phyloP scores from a whole-genome alignment of 2,113 vertebrate species.

The Oncorhynchus mykiss region DNA sequence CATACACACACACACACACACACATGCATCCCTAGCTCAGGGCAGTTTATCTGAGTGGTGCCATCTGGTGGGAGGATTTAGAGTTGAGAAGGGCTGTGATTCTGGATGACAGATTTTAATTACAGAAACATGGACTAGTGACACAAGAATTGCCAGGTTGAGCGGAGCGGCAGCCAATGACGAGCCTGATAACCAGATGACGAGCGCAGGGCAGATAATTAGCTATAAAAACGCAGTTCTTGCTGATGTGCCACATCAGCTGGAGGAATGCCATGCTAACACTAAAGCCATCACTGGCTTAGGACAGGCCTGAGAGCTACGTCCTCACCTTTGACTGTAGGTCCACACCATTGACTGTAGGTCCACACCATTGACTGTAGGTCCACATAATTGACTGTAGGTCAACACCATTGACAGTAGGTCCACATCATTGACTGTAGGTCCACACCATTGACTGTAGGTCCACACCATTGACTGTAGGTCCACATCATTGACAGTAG shows the following conservation, averaged over 20 bases:
- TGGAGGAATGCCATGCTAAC: conserved; percentile 44
- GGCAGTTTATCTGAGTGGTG: conserved; percentile 70
- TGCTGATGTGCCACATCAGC: conserved; percentile 48
- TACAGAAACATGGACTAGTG: conserved; percentile 70
- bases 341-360: too few species aligned
- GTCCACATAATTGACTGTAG: too few species aligned
- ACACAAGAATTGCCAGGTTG: conserved; percentile 71
- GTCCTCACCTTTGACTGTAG: too few species aligned
- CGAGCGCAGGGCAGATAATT: conserved; percentile 68
- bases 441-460: too few species aligned
- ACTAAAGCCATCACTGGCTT: conserved; percentile 49
- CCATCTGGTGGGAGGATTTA: conserved; percentile 75
- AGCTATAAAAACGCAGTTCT: conserved; percentile 59
- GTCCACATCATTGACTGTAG: too few species aligned
- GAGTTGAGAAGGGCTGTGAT: conserved; percentile 67
- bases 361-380: too few species aligned
- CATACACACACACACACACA: not conserved
- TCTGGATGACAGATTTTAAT: conserved; percentile 81
- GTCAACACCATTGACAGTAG: too few species aligned
- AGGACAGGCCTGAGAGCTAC: conserved; percentile 33
- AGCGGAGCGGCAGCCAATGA: conserved; percentile 70
- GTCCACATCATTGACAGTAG: too few species aligned
- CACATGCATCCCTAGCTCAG: conserved; percentile 39
- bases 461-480: too few species aligned
- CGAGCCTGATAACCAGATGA: conserved; percentile 36